phyloP scores from a whole-genome alignment of 2,888 invertebrate species.

The Dryobota labecula region DNA sequence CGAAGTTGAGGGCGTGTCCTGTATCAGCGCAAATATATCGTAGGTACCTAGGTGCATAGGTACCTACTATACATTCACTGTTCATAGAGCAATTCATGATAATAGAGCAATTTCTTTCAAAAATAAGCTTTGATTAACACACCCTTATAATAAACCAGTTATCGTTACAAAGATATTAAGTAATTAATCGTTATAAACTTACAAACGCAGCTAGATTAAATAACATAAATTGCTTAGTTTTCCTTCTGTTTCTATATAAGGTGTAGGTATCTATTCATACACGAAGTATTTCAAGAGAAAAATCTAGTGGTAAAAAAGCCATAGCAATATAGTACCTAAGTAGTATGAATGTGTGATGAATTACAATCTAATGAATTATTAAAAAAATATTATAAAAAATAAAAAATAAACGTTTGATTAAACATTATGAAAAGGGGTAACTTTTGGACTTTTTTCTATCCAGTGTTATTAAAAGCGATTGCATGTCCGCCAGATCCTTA shows the following conservation, averaged over 20 bases:
- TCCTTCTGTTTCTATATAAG: background rate
- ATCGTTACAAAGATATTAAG: constrained; percentile 5
- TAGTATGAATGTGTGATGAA: too few species aligned
- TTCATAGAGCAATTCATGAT: background rate
- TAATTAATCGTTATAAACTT: background rate
- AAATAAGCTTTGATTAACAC: constrained; percentile 1
- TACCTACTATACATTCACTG: background rate
- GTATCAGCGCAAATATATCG: background rate
- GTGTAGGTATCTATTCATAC: too few species aligned
- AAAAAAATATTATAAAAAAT: too few species aligned
- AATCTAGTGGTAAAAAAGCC: too few species aligned
- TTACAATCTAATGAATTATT: too few species aligned
- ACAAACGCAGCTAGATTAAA: background rate
- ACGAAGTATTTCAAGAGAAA: too few species aligned
- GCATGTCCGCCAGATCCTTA: too few species aligned
- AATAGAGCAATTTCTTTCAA: background rate
- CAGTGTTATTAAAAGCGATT: too few species aligned
- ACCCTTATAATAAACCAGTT: background rate
- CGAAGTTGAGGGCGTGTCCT: background rate
- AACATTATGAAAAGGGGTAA: too few species aligned
- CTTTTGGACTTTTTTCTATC: too few species aligned
- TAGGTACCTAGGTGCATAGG: background rate
- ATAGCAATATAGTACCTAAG: too few species aligned
- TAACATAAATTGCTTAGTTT: background rate
- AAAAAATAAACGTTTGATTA: too few species aligned